Conservation (phyloP, 1,140 invertebrate genomes). For the Gonatopus flavifemur region DNA sequence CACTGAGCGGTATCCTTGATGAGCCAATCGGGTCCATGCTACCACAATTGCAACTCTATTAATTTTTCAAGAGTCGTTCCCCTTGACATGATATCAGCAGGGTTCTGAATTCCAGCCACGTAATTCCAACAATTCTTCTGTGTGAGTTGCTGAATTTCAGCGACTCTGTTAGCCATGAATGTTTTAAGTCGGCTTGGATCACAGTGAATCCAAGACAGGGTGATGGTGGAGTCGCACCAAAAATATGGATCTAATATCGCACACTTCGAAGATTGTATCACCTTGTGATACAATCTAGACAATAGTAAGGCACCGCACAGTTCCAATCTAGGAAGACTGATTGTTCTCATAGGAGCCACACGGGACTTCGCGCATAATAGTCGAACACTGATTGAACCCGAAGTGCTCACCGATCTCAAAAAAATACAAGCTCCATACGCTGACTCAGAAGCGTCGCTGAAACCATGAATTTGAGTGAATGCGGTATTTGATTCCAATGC, state of each 20-base stretch:
- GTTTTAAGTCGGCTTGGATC: constrained; percentile 6
- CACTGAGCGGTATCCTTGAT: no score
- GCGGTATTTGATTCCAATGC: background rate
- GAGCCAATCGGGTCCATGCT: constrained; percentile 42
- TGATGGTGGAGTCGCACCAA: no score
- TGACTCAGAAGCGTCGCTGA: constrained; percentile 25
- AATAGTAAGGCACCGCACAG: constrained; percentile 6
- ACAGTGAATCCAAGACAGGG: constrained; percentile 6
- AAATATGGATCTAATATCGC: background rate
- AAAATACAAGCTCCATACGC: constrained; percentile 29
- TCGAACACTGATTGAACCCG: background rate
- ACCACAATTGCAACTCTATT: constrained; percentile 20
- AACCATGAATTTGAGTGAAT: constrained; percentile 16
- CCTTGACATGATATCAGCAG: constrained; percentile 11
- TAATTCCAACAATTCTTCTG: constrained; percentile 8
- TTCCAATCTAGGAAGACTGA: constrained; percentile 18
- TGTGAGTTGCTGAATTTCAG: constrained; percentile 3
- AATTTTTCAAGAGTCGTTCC: constrained; percentile 1
- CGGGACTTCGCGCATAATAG: constrained; percentile 31
- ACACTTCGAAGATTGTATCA: no score
- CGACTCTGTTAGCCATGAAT: constrained; percentile 10
- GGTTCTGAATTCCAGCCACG: constrained; percentile 4
- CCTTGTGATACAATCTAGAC: background rate
- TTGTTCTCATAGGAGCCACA: constrained; percentile 25
- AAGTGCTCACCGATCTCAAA: constrained; percentile 1